Evolutionary conservation across 2,797 vertebrate genomes (phyloP).

Genomic region (Dryobates pubescens): DNA sequence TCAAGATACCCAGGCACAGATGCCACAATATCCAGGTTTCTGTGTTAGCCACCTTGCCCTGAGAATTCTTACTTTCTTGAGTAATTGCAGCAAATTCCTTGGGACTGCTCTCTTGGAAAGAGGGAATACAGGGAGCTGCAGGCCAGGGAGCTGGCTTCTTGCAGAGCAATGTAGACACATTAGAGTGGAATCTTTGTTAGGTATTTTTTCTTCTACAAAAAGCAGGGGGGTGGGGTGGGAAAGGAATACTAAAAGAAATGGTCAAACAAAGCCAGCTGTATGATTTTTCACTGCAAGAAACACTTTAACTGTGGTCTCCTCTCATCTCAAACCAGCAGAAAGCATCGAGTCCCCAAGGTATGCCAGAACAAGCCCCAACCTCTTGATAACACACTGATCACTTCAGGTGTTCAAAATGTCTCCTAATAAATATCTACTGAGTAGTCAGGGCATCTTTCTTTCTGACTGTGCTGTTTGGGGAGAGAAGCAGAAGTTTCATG

Average conservation of each 20-base stretch:
- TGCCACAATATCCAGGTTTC: not conserved
- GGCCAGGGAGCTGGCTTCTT: not conserved
- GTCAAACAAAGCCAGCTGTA: not conserved
- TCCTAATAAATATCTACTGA: constrained; percentile 37
- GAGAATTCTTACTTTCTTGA: not conserved
- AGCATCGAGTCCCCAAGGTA: not conserved
- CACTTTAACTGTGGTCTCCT: not conserved
- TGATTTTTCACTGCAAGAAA: not conserved
- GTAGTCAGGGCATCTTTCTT: not conserved
- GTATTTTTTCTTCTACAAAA: no score
- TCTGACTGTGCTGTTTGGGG: not conserved
- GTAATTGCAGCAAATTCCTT: not conserved
- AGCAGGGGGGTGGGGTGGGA: not conserved
- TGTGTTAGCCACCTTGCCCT: not conserved
- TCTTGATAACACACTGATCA: constrained; percentile 11
- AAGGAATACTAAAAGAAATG: not conserved
- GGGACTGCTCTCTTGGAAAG: not conserved
- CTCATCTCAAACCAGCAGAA: not conserved
- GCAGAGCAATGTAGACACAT: not conserved
- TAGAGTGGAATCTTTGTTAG: not conserved
- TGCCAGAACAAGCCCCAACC: constrained; percentile 7
- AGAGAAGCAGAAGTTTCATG: not conserved
- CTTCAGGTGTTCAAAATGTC: constrained; percentile 47
- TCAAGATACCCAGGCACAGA: constrained; percentile 21
- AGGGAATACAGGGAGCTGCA: not conserved